phyloP scores from a whole-genome alignment of 2,888 invertebrate genomes.

The Acutogordius australiensis region DNA sequence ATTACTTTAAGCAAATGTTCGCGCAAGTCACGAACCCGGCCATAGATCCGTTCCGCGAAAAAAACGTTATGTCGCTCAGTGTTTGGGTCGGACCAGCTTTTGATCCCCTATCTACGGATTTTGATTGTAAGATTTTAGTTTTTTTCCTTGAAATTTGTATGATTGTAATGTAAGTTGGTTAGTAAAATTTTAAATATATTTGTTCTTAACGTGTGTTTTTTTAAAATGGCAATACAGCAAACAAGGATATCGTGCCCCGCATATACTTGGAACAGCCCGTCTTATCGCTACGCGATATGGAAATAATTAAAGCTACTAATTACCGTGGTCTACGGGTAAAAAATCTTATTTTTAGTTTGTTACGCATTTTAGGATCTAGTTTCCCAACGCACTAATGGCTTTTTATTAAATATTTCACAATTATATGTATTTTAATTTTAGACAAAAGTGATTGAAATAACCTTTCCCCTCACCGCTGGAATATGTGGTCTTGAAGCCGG shows the following conservation, averaged over 20 bases:
- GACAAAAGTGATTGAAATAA: slow-evolving; percentile 55
- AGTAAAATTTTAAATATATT: no score
- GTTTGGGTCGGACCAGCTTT: slow-evolving; percentile 62
- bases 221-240: no score
- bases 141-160: no score
- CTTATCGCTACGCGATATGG: slow-evolving; percentile 57
- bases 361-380: neutral
- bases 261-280: slow-evolving; percentile 76
- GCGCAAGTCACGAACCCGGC: slow-evolving; percentile 76
- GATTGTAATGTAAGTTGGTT: no score
- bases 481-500: slow-evolving; percentile 41
- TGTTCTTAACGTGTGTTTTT: no score
- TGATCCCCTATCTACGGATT: neutral
- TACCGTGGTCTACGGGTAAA: slow-evolving; percentile 53
- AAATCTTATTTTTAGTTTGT: slow-evolving; percentile 8
- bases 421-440: no score
- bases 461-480: slow-evolving; percentile 47
- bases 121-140: no score
- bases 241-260: no score
- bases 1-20: slow-evolving; percentile 92
- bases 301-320: slow-evolving; percentile 48
- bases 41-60: slow-evolving; percentile 93
- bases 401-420: no score
- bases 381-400: slow-evolving; percentile 12
- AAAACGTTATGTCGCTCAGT: slow-evolving; percentile 85